Evolutionary conservation across 2,113 vertebrate genomes (phyloP), one percentile per base, ranked within the genome.

Genomic region (Crotalus helleri): DNA sequence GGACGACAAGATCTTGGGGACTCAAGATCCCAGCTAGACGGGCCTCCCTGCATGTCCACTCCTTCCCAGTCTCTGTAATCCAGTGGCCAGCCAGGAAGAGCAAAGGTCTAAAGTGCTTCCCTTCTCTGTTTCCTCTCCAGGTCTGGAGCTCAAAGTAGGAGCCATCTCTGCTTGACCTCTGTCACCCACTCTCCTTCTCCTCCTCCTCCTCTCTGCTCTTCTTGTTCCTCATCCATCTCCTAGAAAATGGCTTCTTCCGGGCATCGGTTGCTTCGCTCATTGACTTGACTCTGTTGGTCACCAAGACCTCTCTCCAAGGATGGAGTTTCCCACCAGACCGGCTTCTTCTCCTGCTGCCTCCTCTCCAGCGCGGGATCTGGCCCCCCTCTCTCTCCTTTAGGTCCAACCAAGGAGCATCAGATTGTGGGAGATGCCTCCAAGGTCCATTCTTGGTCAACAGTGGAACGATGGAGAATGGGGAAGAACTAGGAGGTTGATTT

Each of bases 71-170:
- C 8, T 39, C 57, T 61, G n/a, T 51, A 2, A 8, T 19, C 39
- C 17, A 61, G 26, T 1, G n/a, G n/a, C 15, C 15, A 74, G 17
- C 74, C 4, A 5, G 5, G 55, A 11, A 21, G 19, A 26, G 49
- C 81, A 57, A 93, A 93, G 26, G 92, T 92, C 94, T 95, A 95
- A 96, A 90, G 87, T 64, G 51, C 23, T 8, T 59, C 87, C 29
- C 1, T 92, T 92, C 91, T 59, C 64, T 10, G 53, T 81, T 91
- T 91, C 88, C 46, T 49, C 26, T 94, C 85, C 4, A 93, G 93
- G 90, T 85, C 87, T 91, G 90, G 90, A 89, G 87, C 55, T 89
- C 87, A 39, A 29, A 24, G 54, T 33, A 92, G 87, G 87, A 92
- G 91, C 46, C 74, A 81, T 81, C 33, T 81, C 33, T 33, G 46